Conservation (phyloP, 1,140 invertebrate species). For the Littorina saxatilis region DNA sequence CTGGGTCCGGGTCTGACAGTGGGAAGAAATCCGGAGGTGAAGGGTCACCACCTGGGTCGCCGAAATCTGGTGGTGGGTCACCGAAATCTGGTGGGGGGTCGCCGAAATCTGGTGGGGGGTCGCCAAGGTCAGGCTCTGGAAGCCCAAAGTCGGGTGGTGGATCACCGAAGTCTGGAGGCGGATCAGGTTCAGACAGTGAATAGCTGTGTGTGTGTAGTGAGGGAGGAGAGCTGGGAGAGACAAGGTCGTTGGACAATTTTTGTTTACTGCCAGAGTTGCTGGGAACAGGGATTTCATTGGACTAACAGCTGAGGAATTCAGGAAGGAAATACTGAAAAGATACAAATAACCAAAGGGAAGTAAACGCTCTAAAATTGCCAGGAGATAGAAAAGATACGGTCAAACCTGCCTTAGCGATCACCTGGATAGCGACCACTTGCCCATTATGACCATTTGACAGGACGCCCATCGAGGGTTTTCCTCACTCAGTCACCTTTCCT, state of each 20-base stretch:
- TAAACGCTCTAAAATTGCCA: not conserved
- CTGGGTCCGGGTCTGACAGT: slow-evolving; percentile 45
- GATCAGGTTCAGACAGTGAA: slow-evolving; percentile 28
- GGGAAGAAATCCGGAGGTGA: slow-evolving; percentile 30
- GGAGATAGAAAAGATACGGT: not conserved
- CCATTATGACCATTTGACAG: too few relatives aligned
- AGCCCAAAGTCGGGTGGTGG: slow-evolving; percentile 14
- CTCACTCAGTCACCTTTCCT: too few relatives aligned
- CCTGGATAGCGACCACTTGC: too few relatives aligned
- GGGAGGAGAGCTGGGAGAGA: not conserved
- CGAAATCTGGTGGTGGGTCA: not conserved
- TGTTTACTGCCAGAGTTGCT: not conserved
- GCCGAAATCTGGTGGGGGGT: slow-evolving; percentile 17
- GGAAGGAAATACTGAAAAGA: not conserved
- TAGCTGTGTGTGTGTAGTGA: too few relatives aligned
- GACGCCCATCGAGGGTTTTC: too few relatives aligned
- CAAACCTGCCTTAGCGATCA: too few relatives aligned
- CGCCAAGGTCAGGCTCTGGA: slow-evolving; percentile 21
- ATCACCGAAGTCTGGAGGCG: slow-evolving; percentile 31
- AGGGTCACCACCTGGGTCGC: slow-evolving; percentile 9
- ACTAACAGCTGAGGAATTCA: not conserved
- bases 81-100: slow-evolving; percentile 25
- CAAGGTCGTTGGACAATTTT: not conserved
- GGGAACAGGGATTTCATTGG: not conserved
- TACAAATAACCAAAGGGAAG: not conserved